Base-by-base conservation (phyloP, 2,888 invertebrate genomes). In the Nemoura dubitans region DNA sequence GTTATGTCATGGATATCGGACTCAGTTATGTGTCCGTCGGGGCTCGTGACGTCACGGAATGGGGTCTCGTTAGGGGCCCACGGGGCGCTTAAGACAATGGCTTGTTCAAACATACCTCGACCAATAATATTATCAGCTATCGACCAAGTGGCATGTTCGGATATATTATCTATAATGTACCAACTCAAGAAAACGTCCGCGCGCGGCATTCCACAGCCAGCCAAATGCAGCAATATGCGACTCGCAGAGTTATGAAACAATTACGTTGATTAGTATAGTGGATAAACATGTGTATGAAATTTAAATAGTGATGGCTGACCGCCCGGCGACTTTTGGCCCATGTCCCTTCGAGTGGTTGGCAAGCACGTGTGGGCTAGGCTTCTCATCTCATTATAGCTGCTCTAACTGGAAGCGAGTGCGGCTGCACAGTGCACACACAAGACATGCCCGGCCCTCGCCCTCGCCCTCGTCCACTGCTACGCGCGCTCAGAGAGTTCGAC, bases 1-100 rank as follows among this genome's bases (percentile, higher is more conserved):
- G 81, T 30, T 78, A n/a, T 81, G 81, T 81, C 81, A 81, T 28
- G 81, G 81, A 81, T 81, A 81, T 81, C 81, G 81, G 30, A 30
- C 3, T 81, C 81, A 81, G 81, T 81, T 81, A 78, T 78, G 81
- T 81, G n/a, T 30, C 29, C 28, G n/a, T 21, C 14, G 14, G 1
- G 30, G 0, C 3, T 30, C 81, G 81, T 81, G 30, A 81, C 81
- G 81, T 81, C 30, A 30, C 30, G 81, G n/a, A 27, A 16, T 26
- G 80, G n/a, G n/a, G n/a, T 6, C 28, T 81, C 81, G 30, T 81
- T 30, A 81, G 30, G 81, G n/a, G 81, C 81, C 81, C 81, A 81
- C 30, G 81, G 81, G 81, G 81, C 30, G 81, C 81, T 6, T 28
- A 78, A 81, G 81, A 81, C 81, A 81, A 81, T 30, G 81, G 30